Conservation (phyloP, 53 echinoderm and acorn worm species). For the Antedon mediterranea region DNA sequence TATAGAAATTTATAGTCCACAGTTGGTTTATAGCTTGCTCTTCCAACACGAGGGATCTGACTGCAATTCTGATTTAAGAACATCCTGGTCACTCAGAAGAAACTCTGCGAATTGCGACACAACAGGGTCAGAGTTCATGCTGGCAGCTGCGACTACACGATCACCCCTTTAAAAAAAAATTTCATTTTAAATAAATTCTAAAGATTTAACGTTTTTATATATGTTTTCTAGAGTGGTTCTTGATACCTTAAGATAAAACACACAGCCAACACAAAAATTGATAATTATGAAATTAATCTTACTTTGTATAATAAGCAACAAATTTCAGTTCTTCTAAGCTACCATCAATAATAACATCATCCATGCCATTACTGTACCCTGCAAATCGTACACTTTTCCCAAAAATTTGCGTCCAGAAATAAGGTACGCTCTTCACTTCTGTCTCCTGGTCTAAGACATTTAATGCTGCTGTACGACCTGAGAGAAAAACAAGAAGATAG, state of each 20-base stretch:
- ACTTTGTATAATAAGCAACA: conserved; percentile 82
- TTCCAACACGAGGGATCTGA: conserved; percentile 27
- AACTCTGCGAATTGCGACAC: conserved; percentile 89
- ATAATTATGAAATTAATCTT: not conserved
- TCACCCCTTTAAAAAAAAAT: conserved; percentile 28
- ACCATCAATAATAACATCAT: conserved; percentile 61
- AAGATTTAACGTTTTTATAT: too few relatives aligned
- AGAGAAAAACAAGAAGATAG: too few relatives aligned
- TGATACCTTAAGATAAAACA: too few relatives aligned
- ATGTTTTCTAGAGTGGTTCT: too few relatives aligned
- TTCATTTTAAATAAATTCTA: too few relatives aligned
- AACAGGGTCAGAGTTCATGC: conserved; percentile 83
- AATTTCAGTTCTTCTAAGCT: conserved; percentile 65
- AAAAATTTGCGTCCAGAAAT: conserved; percentile 82
- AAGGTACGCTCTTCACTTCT: conserved; percentile 68
- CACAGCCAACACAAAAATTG: too few relatives aligned
- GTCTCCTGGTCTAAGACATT: conserved; percentile 60
- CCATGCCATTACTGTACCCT: conserved; percentile 66
- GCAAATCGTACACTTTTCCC: conserved; percentile 83
- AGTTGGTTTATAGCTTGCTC: too few relatives aligned
- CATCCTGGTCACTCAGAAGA: conserved; percentile 47
- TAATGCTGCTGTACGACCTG: conserved; percentile 81
- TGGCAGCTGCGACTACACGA: conserved; percentile 65
- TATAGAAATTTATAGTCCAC: too few relatives aligned
- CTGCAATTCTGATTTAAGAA: conserved; percentile 63